Evolutionary conservation across 2,797 vertebrate genomes (phyloP), one percentile per base, ranked within the genome.

Genomic region (Enteromius fasciolatus): DNA sequence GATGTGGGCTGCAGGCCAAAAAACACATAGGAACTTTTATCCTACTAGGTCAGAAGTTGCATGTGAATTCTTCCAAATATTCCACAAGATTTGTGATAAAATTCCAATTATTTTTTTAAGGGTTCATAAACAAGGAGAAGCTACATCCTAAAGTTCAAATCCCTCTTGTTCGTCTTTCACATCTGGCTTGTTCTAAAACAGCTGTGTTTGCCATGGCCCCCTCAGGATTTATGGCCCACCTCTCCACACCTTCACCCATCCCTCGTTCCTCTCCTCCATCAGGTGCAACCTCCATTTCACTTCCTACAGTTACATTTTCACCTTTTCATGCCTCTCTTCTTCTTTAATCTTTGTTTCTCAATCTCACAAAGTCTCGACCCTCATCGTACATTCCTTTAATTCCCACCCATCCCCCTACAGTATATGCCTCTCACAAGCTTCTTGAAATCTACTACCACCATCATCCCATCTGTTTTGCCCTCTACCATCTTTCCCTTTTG

Each of bases 171-270:
- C n/a, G n/a, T 83, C 72, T 57, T 28, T 75, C 84, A 91, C 92
- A 92, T 92, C 92, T 93, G 92, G 90, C 90, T 18, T 81, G 82
- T 86, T 86, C 85, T 87, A 81, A 92, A 93, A 92, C 93, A 94
- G 92, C 89, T 93, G 92, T 89, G 89, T 87, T 80, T 88, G 82
- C 86, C 83, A 84, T 75, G 83, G 83, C 74, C 57, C 79, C 28
- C 15, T 67, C 70, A 64, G 88, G 88, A 92, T 92, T 92, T 91
- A 93, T 89, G 70, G 83, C 74, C 57, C 79, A 63, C 36, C 54
- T 83, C 69, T 80, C 79, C 64, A 64, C 84, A 81, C 69, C 18
- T 41, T 52, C 44, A 44, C 25, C 54, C 31, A 75, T 72, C 31
- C 6, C 44, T 59, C n/a, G 3, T 15, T 78, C 17, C 67, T 61